These are phyloP conservation scores for Trichonephila inaurata DNA, from an alignment of 1,140 invertebrate species.

Conservation along the genomic window DNA sequence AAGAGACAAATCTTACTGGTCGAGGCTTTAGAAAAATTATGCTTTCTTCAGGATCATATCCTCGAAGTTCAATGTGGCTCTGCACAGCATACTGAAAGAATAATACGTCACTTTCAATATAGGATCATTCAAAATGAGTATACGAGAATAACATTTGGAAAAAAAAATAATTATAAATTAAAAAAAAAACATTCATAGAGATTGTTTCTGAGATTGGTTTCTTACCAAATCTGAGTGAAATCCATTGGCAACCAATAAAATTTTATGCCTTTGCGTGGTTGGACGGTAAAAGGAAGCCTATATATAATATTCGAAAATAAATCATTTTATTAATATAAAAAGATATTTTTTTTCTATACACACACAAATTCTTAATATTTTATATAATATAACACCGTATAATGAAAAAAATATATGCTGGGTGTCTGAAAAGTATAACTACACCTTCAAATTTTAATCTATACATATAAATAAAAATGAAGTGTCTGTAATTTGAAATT, in stretches of 20 bases:
- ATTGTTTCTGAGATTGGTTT: background rate
- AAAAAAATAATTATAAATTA: background rate
- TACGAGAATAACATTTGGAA: background rate
- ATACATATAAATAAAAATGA: too few relatives aligned
- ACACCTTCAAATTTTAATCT: too few relatives aligned
- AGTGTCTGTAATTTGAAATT: too few relatives aligned
- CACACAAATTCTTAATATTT: too few relatives aligned
- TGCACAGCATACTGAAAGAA: slow-evolving; percentile 84
- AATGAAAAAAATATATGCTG: too few relatives aligned
- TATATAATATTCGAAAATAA: slow-evolving; percentile 32
- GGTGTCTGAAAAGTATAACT: too few relatives aligned
- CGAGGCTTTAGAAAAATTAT: slow-evolving; percentile 83
- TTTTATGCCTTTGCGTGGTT: slow-evolving; percentile 82
- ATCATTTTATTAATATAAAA: background rate
- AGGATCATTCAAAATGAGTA: background rate
- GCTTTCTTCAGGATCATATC: slow-evolving; percentile 82
- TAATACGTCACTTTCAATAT: background rate
- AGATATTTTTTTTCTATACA: too few relatives aligned
- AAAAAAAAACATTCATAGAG: background rate
- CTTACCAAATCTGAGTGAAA: slow-evolving; percentile 85
- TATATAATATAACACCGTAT: too few relatives aligned
- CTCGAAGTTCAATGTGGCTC: slow-evolving; percentile 83
- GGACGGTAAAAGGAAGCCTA: slow-evolving; percentile 84
- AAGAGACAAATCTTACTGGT: slow-evolving; percentile 50
- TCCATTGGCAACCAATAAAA: slow-evolving; percentile 84